Conservation (phyloP, 2,113 vertebrate genomes). For the Chinchilla lanigera region DNA sequence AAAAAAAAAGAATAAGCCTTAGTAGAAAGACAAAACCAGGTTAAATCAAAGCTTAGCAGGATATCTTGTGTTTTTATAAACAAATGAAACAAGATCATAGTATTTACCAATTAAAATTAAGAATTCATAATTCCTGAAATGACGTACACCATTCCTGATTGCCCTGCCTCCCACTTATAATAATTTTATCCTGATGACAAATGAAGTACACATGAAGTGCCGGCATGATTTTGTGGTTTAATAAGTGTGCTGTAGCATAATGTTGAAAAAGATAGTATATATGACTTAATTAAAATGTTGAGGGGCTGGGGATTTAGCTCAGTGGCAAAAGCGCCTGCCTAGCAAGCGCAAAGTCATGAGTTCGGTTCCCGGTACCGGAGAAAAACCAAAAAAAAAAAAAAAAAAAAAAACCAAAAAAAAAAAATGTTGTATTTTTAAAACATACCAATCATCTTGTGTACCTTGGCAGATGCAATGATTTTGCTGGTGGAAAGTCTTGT, state of each 20-base stretch:
- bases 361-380: too few species aligned
- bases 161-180: not conserved
- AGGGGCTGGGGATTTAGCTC: too few species aligned
- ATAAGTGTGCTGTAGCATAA: not conserved
- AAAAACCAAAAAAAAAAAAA: too few species aligned
- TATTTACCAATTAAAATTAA: not conserved
- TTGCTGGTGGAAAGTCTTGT: not conserved
- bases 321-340: too few species aligned
- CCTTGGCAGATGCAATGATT: not conserved
- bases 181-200: not conserved
- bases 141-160: not conserved
- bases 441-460: not conserved
- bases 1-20: not conserved
- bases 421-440: too few species aligned
- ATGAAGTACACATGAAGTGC: not conserved
- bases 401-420: too few species aligned
- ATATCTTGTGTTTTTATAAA: not conserved
- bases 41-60: not conserved
- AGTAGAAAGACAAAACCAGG: not conserved
- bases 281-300: not conserved
- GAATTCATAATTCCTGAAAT: not conserved
- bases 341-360: too few species aligned
- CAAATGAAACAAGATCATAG: not conserved
- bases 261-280: not conserved
- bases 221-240: not conserved